Evolutionary conservation across 2,888 invertebrate genomes (phyloP), one percentile per base, ranked within the genome.

Genomic region (Drosophila affinis): DNA sequence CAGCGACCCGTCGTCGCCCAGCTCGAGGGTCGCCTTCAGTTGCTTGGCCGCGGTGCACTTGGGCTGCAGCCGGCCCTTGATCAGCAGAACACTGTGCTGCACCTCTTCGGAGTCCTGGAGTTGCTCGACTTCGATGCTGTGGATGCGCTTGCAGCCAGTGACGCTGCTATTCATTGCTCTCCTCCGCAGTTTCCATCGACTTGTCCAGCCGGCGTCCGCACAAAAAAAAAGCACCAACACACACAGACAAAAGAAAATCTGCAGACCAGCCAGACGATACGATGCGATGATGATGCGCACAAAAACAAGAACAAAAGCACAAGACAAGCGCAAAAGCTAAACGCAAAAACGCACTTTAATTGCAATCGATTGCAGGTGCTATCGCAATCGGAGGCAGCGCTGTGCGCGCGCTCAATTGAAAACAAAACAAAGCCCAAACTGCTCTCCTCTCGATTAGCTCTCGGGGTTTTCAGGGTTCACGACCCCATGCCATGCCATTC

Each of bases 41-140:
- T 89, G 79, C 24, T 73, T 76, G 48, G 76, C 64, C 24, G 67
- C 69, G 32, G 74, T 59, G 60, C 91, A 91, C 65, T 62, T 64
- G 21, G 81, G 88, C 60, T 77, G 75, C 24, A 91, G 77, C 3
- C 78, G 74, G 39, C 92, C 92, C 78, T 90, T 91, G 18, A 92
- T 77, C 46, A 92, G 71, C 39, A 92, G 55, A 17, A 92, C 69
- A 58, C 89, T 83, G 68, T 92, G 90, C 18, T 82, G 73, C 62
- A 92, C 81, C 53, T 77, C 62, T 46, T 89, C 89, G 59, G 81
- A 80, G 14, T 89, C 81, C 57, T 75, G 67, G n/a, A 91, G 72
- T 76, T 89, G 90, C 45, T 78, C 81, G 51, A 92, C 72, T 76
- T 88, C 83, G 49, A 86, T 88, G 24, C 60, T 58, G 69, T 86